Evolutionary conservation across 2,113 vertebrate species (phyloP), one percentile per base, ranked within the genome.

Genomic region (Oxygymnocypris stewartii): DNA sequence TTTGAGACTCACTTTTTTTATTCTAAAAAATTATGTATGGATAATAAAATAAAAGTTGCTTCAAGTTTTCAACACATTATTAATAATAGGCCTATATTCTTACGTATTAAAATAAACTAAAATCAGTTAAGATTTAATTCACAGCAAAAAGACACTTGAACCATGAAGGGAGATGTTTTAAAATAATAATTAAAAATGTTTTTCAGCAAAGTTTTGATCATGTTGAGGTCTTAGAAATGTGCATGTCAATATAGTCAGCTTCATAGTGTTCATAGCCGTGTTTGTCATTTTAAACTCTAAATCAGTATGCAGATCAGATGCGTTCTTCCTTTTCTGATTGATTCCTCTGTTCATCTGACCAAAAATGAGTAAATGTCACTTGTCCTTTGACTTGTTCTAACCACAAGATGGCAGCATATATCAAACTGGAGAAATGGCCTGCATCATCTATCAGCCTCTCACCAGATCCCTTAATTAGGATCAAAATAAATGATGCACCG

Each of bases 361-460:
- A 31, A n/a, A 20, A 77, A 77, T 9, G 4, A 44, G 37, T n/a
- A 28, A 74, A n/a, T 44, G n/a, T 63, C 54, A 35, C 10, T 74
- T 44, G n/a, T n/a, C n/a, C n/a, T n/a, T n/a, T n/a, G 4, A 37
- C 42, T 4, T 1, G 12, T 31, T n/a, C 6, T 44, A n/a, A 65
- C 91, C 87, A 89, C 88, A 87, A 91, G 89, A 88, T 90, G 89
- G 88, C 89, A 90, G 88, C 90, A 57, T 67, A 54, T 89, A 49
- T 86, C 87, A 80, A 79, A 16, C 42, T 44, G 16, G 16, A 44
- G 16, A 44, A 20, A 44, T n/a, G 8, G 6, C 6, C n/a, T 42
- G 40, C 28, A 11, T 42, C 6, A 1, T 25, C 44, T 51, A 18
- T 49, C 75, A 77, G 75, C 13, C 35, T 61, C 35, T 59, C 35